Conservation (phyloP, 1,140 invertebrate species). For the Micrasema minimum region DNA sequence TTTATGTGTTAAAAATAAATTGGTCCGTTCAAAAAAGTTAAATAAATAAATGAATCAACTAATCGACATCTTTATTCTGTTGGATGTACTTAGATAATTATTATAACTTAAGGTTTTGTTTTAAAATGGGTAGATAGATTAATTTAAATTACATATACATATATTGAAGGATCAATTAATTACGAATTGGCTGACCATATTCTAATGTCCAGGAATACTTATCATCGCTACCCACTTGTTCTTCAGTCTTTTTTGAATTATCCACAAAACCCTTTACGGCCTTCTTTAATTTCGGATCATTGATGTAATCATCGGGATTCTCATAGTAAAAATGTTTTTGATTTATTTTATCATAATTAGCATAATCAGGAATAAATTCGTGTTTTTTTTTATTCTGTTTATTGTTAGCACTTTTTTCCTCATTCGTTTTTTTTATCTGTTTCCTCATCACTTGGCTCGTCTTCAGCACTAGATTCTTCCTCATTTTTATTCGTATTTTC, state of each 20-base stretch:
- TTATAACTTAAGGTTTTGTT: no score
- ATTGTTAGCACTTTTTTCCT: not conserved
- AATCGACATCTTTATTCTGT: no score
- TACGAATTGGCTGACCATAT: slow-evolving; percentile 59
- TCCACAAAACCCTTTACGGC: slow-evolving; percentile 59
- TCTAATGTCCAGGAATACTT: slow-evolving; percentile 67
- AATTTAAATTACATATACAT: no score
- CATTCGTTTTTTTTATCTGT: not conserved
- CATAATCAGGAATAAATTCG: slow-evolving; percentile 36
- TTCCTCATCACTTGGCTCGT: not conserved
- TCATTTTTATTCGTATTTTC: slow-evolving; percentile 54
- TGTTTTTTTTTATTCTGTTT: not conserved
- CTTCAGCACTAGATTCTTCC: slow-evolving; percentile 55
- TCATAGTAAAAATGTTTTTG: not conserved
- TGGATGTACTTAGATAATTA: no score
- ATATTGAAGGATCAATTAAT: no score
- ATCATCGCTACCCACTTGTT: slow-evolving; percentile 59
- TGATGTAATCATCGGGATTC: slow-evolving; percentile 39
- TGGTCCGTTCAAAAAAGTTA: no score
- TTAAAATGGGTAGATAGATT: no score
- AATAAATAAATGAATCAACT: no score
- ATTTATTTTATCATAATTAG: slow-evolving; percentile 44
- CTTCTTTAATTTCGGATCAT: slow-evolving; percentile 56
- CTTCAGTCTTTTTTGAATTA: slow-evolving; percentile 59
- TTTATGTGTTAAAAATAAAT: no score